A percentile compares a stretch with the other conserved stretches of the same genome.
These are phyloP conservation scores for Drosophila repleta DNA, from an alignment of 1,140 invertebrate species.

Conservation along the genomic window DNA sequence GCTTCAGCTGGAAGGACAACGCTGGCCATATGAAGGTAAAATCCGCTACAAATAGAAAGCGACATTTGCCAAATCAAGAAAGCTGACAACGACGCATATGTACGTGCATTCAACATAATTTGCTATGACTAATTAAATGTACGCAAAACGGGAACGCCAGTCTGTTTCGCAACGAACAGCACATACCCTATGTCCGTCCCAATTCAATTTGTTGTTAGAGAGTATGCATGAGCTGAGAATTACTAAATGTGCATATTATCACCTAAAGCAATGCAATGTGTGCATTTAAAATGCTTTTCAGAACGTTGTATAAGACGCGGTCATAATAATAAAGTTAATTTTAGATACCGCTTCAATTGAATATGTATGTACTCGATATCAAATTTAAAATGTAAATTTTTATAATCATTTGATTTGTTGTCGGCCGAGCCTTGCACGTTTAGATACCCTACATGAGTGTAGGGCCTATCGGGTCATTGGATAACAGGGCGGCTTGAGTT, in stretches of 20 bases:
- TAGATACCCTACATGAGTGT: conserved; percentile 3
- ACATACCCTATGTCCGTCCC: conserved; percentile 1
- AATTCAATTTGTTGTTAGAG: neutral
- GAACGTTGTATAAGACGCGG: conserved; percentile 1
- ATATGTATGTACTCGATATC: conserved; percentile 42
- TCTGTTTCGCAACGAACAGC: neutral
- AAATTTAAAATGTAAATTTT: conserved; percentile 53
- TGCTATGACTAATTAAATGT: conserved; percentile 35
- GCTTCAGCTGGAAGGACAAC: conserved; percentile 62
- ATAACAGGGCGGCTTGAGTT: neutral
- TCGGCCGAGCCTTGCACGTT: conserved; percentile 52
- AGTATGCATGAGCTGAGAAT: neutral
- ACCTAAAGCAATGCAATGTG: neutral
- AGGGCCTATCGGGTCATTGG: neutral
- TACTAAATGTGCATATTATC: neutral
- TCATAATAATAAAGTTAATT: conserved; percentile 27
- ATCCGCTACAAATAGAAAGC: too few species aligned
- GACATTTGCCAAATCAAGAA: too few species aligned
- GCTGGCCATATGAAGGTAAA: conserved; percentile 55
- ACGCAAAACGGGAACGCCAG: neutral
- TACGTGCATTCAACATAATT: neutral
- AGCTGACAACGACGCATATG: too few species aligned
- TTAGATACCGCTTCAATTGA: conserved; percentile 39
- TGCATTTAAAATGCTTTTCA: conserved; percentile 10
- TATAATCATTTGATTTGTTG: conserved; percentile 35